These are phyloP conservation scores for Drosophila eohydei DNA, from an alignment of 2,888 invertebrate species.

Conservation along the genomic window DNA sequence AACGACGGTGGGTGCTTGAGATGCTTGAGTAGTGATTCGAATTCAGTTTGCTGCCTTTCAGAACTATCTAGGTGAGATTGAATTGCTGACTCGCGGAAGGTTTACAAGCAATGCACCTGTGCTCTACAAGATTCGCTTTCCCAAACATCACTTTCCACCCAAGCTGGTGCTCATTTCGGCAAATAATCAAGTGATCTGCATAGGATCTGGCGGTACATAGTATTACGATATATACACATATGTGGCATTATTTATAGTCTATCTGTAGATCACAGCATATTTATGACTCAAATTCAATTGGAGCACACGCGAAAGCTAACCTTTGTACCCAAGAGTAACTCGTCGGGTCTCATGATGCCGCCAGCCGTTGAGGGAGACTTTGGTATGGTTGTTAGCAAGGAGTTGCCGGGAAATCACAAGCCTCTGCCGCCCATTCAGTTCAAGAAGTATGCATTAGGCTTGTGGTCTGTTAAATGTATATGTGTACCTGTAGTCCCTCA, in stretches of 20 bases:
- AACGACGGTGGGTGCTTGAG: conserved; percentile 74
- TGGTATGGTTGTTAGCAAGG: conserved; percentile 35
- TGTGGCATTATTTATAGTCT: neutral
- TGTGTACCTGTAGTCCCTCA: neutral
- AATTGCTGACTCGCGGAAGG: conserved; percentile 85
- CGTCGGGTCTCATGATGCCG: conserved; percentile 30
- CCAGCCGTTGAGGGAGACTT: conserved; percentile 17
- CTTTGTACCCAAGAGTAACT: conserved; percentile 68
- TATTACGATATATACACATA: too few species aligned
- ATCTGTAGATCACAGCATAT: conserved; percentile 77
- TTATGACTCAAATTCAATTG: conserved; percentile 83
- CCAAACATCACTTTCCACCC: conserved; percentile 86
- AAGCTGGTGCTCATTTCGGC: conserved; percentile 86
- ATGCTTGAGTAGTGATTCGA: neutral
- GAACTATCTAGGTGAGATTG: conserved; percentile 87
- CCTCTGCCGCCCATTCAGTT: conserved; percentile 61
- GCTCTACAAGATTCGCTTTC: conserved; percentile 87
- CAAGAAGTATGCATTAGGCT: conserved; percentile 76
- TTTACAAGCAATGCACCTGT: conserved; percentile 83
- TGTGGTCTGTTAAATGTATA: conserved; percentile 24
- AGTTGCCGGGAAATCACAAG: conserved; percentile 38
- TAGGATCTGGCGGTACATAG: conserved; percentile 86
- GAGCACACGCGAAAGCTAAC: conserved; percentile 83
- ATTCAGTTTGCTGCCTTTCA: conserved; percentile 74
- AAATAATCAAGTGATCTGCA: conserved; percentile 87